These are phyloP conservation scores for Nicator chloris DNA, from an alignment of 2,113 vertebrate genomes.

Conservation along the genomic window DNA sequence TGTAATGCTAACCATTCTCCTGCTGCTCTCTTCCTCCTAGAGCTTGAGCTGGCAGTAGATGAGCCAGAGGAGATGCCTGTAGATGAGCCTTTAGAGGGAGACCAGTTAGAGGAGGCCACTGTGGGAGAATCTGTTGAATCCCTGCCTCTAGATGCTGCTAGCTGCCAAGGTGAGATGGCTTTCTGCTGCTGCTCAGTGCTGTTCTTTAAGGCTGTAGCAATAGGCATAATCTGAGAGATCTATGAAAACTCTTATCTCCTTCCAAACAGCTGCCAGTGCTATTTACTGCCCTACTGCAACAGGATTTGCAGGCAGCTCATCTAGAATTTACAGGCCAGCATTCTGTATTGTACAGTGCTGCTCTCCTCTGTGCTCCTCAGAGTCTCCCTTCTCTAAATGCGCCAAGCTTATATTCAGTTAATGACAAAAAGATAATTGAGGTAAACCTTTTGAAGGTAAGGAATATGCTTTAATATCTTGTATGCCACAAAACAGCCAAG, in stretches of 20 bases:
- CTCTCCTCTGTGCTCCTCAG: background rate
- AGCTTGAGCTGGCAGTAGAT: constrained; percentile 65
- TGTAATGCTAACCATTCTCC: background rate
- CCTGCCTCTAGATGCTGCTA: constrained; percentile 50
- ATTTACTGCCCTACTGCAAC: background rate
- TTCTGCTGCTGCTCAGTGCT: background rate
- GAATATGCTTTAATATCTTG: background rate
- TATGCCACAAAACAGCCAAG: background rate
- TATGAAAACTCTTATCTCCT: background rate
- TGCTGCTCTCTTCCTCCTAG: constrained; percentile 59
- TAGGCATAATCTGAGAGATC: background rate
- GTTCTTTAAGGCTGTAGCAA: background rate
- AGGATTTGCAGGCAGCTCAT: background rate
- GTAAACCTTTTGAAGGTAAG: background rate
- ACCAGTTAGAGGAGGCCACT: constrained; percentile 73
- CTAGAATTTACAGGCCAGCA: background rate
- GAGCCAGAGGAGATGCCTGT: constrained; percentile 71
- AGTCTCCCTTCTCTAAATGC: background rate
- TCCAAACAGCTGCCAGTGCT: background rate
- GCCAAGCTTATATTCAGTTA: background rate
- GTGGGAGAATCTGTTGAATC: constrained; percentile 76
- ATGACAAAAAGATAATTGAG: background rate
- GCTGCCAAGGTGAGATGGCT: constrained; percentile 69
- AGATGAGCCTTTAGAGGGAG: constrained; percentile 74
- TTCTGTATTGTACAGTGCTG: background rate